Conservation (phyloP, 2,888 invertebrate genomes). For the Rambutsinella grinnellia region DNA sequence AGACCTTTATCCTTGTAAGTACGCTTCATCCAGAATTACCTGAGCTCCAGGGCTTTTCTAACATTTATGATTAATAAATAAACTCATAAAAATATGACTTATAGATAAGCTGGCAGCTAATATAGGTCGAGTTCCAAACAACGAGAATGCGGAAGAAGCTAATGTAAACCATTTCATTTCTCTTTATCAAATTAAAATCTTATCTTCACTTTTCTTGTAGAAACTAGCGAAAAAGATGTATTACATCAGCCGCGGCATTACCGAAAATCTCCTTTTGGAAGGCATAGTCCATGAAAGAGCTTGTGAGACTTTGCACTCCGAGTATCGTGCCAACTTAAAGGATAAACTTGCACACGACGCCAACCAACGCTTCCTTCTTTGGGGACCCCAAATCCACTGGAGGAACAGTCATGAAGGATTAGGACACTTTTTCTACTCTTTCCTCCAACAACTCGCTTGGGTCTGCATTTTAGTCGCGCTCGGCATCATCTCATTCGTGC, state of each 20-base stretch:
- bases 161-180: too few relatives aligned
- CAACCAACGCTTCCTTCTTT: slow-evolving; percentile 13
- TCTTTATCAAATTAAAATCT: too few relatives aligned
- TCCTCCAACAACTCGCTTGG: neutral
- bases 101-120: slow-evolving; percentile 24
- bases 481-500: slow-evolving; percentile 5
- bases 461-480: neutral
- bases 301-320: neutral
- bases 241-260: slow-evolving; percentile 13
- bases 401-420: slow-evolving; percentile 30
- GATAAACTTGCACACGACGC: slow-evolving; percentile 19
- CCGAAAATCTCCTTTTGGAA: slow-evolving; percentile 6
- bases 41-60: too few relatives aligned
- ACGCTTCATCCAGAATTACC: too few relatives aligned
- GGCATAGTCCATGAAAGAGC: neutral
- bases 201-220: too few relatives aligned
- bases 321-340: neutral
- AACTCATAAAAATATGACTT: neutral
- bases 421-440: neutral
- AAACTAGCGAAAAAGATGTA: slow-evolving; percentile 8
- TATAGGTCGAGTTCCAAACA: neutral
- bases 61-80: too few relatives aligned
- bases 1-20: slow-evolving; percentile 22
- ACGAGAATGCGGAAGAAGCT: neutral
- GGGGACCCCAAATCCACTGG: slow-evolving; percentile 11